A percentile compares a stretch with the other conserved stretches of the same genome.
Conservation (phyloP, 2,113 vertebrate species). For the Sterna hirundo region DNA sequence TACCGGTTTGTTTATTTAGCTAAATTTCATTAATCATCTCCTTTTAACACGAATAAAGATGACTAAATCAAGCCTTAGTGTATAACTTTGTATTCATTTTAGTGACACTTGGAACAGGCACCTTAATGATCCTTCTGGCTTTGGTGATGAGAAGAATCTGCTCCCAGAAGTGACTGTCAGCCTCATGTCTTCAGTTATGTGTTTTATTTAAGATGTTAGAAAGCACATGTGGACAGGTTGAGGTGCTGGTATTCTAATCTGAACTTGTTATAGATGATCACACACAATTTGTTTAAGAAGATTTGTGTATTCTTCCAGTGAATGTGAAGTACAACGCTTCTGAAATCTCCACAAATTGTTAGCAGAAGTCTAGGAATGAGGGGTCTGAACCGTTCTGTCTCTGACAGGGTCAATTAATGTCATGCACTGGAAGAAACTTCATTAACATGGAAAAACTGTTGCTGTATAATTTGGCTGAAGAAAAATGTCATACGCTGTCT, state of each 20-base stretch:
- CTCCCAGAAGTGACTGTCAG: not conserved
- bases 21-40: not conserved
- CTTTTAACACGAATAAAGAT: not conserved
- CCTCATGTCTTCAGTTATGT: not conserved
- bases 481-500: not conserved
- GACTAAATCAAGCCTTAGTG: not conserved
- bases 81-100: not conserved
- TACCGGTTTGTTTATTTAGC: not conserved
- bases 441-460: not conserved
- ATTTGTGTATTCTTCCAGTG: not conserved
- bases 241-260: not conserved
- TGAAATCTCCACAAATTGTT: not conserved
- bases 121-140: not conserved
- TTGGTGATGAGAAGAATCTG: not conserved
- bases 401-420: not conserved
- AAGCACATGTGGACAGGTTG: accelerated
- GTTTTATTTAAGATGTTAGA: not conserved
- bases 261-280: not conserved
- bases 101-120: not conserved
- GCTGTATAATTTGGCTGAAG: not conserved
- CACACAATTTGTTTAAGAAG: not conserved
- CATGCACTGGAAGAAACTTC: not conserved
- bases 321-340: not conserved
- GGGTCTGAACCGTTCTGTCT: not conserved
- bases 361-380: not conserved